A percentile compares a stretch with the other conserved stretches of the same genome.
Conservation (phyloP, 2,888 invertebrate species). For the Oasisia sp. region DNA sequence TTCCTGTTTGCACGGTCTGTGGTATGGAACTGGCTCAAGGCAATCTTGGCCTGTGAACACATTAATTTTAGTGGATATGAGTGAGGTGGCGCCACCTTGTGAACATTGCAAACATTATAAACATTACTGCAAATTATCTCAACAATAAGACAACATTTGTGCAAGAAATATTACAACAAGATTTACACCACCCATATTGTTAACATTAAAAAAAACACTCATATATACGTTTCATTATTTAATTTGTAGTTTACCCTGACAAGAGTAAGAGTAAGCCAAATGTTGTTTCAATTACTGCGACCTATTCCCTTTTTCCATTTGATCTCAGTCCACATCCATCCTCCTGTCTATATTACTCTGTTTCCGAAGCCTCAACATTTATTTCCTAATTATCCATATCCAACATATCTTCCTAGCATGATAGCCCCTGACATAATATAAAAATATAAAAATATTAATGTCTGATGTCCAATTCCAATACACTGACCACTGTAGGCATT, state of each 20-base stretch:
- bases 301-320: not conserved
- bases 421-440: not conserved
- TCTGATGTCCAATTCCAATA: not conserved
- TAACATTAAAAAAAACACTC: not conserved
- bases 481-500: slow-evolving; percentile 62
- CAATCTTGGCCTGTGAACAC: slow-evolving; percentile 54
- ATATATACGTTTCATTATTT: not conserved
- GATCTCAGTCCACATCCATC: not conserved
- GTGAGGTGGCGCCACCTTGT: slow-evolving; percentile 17
- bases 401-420: not conserved
- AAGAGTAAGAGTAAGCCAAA: not conserved
- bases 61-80: not conserved
- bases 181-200: not conserved
- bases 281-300: not conserved
- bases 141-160: not conserved
- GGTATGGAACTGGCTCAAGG: slow-evolving; percentile 58
- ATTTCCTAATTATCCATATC: not conserved
- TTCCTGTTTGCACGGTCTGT: slow-evolving; percentile 61
- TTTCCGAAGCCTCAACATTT: not conserved
- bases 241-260: not conserved
- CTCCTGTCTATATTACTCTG: not conserved
- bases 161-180: not conserved
- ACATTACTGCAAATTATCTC: not conserved
- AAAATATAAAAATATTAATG: too few species aligned
- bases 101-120: not conserved